Evolutionary conservation across 1,140 invertebrate species (phyloP).

Genomic region (Sycophila sp.): DNA sequence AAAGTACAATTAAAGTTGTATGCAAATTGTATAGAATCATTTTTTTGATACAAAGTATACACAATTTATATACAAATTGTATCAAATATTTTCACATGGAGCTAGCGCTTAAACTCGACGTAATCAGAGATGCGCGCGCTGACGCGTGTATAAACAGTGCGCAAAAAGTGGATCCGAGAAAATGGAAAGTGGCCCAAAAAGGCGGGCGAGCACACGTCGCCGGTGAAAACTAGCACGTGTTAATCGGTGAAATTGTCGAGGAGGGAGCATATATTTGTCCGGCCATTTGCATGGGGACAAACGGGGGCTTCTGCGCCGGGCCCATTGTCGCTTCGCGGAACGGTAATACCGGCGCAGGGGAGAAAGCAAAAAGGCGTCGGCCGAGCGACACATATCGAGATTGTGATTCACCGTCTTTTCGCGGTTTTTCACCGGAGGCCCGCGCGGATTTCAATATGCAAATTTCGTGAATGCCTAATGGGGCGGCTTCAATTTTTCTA

Average conservation of each 20-base stretch:
- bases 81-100: too few relatives aligned
- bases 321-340: slow-evolving; percentile 21
- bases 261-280: not conserved
- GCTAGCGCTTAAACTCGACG: too few relatives aligned
- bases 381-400: too few relatives aligned
- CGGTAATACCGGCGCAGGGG: not conserved
- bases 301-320: not conserved
- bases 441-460: too few relatives aligned
- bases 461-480: too few relatives aligned
- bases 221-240: slow-evolving; percentile 51
- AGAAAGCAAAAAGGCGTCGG: not conserved
- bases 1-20: not conserved
- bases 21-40: too few relatives aligned
- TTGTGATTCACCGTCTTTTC: too few relatives aligned
- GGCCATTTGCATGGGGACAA: slow-evolving; percentile 12
- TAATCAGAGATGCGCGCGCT: not conserved
- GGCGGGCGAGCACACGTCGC: slow-evolving; percentile 36
- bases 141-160: not conserved
- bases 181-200: slow-evolving; percentile 55
- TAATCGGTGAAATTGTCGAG: slow-evolving; percentile 58
- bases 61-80: too few relatives aligned
- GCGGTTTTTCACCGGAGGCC: too few relatives aligned
- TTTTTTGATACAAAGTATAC: too few relatives aligned
- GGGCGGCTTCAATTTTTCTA: too few relatives aligned
- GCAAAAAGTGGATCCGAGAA: slow-evolving; percentile 37